phyloP scores from a whole-genome alignment of 1,140 invertebrate species.

The Dolichoris vasculosae region DNA sequence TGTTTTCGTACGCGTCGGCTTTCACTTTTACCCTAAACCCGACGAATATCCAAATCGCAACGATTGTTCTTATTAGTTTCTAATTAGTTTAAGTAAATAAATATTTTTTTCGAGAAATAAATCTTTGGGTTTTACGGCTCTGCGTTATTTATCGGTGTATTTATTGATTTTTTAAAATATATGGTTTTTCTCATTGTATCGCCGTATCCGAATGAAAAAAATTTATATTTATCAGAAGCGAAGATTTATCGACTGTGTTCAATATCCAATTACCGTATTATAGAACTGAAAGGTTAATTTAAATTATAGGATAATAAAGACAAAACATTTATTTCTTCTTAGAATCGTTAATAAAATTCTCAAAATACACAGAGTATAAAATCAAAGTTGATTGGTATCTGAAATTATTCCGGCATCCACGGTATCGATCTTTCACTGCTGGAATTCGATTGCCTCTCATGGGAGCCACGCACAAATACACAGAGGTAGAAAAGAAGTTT shows the following conservation, averaged over 20 bases:
- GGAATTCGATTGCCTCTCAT: conserved; percentile 48
- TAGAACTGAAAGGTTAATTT: background rate
- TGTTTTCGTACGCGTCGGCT: background rate
- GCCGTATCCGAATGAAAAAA: background rate
- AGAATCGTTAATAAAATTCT: conserved; percentile 49
- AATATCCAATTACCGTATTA: conserved; percentile 18
- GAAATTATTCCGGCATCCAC: conserved; percentile 47
- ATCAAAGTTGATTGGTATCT: conserved; percentile 50
- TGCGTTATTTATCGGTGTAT: too few species aligned
- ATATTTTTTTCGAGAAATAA: too few species aligned
- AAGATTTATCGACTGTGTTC: background rate
- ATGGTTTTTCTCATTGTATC: background rate
- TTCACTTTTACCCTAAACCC: background rate
- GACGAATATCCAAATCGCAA: too few species aligned
- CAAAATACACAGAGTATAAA: conserved; percentile 37
- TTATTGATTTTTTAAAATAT: too few species aligned
- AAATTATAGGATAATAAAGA: conserved; percentile 42
- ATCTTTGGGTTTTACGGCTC: too few species aligned
- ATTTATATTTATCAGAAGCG: background rate
- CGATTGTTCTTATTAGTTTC: too few species aligned
- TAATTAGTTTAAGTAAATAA: too few species aligned
- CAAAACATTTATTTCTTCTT: conserved; percentile 20
- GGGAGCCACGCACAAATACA: background rate
- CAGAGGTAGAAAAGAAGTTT: conserved; percentile 11
- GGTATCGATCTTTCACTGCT: conserved; percentile 50